Base-by-base conservation (phyloP, 2,888 invertebrate species). In the Synanthedon tipuliformis region DNA sequence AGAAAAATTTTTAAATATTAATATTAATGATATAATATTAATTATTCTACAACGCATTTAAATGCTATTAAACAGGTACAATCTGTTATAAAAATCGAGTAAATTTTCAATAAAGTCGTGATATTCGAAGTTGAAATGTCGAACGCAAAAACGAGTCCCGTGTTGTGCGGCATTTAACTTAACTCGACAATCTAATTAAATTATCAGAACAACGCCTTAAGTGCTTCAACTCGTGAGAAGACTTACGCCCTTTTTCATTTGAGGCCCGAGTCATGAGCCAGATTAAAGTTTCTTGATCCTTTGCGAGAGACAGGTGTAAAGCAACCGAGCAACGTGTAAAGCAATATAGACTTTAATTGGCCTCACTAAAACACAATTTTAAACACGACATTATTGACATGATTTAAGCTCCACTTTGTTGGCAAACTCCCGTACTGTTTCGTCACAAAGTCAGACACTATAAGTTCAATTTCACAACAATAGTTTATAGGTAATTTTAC, bases 241-340 rank as follows among this genome's bases (percentile, higher is more conserved):
- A 73, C 66, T 64, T 74, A 69, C 60, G 70, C 68, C 71, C 71
- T 77, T 80, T 73, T 71, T 48, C 13, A 10, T 3, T 50, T 53
- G 15, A 61, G 58, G 57, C 57, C 61, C 59, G 64, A 68, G 64
- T 69, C 73, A 72, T 71, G 72, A 73, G 73, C 71, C 62, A 72
- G 77, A 81, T 78, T 77, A 75, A 69, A 77, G 79, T 80, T 79
- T 72, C 77, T 78, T 76, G 76, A 79, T 83, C 73, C 73, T 75
- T 71, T 60, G 57, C 66, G 49, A 66, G 66, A 69, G 73, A 81
- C 84, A 85, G 82, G 84, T 83, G 83, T 74, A 75, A 68, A 69
- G 58, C 63, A 41, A 41, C 27, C 18, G 66, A 63, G 65, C 61
- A 62, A 54, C 54, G 52, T 52, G 53, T 56, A 51, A 56, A 60